Base-by-base conservation (phyloP, 2,113 vertebrate genomes). In the Chamaea fasciata region DNA sequence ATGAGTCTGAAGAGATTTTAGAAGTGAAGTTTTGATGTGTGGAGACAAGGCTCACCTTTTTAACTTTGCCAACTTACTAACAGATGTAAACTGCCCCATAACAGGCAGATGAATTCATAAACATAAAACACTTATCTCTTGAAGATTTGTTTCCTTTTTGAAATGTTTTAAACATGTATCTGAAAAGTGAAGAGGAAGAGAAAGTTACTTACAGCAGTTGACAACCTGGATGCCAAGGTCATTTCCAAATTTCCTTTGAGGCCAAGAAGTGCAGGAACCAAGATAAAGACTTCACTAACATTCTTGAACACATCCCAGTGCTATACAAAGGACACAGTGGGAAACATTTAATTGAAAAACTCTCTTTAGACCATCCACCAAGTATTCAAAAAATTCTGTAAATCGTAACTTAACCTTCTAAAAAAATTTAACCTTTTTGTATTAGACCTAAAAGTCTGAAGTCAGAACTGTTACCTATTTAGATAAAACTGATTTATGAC, bases 201-300 rank as follows among this genome's bases (percentile, higher is more conserved):
- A 95, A 79, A 69, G 87, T 97, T 97, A 97, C 98, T 98, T 96
- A 99, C 99, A 82, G 99, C 99, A 42, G 99, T 99, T 57, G 99
- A 99, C 17, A 99, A 98, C 73, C 99, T 98, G 15, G 99, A 99
- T n/a, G 99, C 99, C 95, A 99, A 97, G 2, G 99, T 99, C 99
- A 99, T 99, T 98, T 99, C 99, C 97, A 99, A 98, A 96, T 99
- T 99, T 30, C 99, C 99, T 97, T 99, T 99, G 83, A 99, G 99
- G 63, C 99, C 99, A 70, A 99, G 98, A 81, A 99, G 98, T 23
- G 99, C 99, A 26, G 99, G 99, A 80, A 99, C 99, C 97, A 99
- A 98, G 97, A 99, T 99, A 97, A 99, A 99, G 94, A 99, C 99
- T 98, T 99, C 99, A 7, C 99, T 99, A 92, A 99, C 98, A 91